Percentiles rank a stretch among this genome's conserved stretches.
Conservation (phyloP, 1,140 invertebrate genomes). For the Lanistes nyassanus region DNA sequence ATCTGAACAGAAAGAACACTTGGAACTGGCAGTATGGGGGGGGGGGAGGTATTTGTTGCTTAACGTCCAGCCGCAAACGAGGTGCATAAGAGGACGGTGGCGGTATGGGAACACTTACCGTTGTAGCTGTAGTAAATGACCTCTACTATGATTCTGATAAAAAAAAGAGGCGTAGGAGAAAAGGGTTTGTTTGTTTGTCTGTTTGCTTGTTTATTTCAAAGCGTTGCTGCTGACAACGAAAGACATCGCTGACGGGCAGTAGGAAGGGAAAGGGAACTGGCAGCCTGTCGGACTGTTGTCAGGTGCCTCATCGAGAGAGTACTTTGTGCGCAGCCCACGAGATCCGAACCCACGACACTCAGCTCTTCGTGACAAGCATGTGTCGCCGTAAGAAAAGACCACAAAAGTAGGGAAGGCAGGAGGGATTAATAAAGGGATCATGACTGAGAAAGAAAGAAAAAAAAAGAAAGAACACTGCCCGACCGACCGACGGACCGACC, state of each 20-base stretch:
- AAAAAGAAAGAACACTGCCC: not conserved
- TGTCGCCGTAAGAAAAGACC: no score
- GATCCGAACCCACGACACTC: no score
- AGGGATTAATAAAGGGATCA: not conserved
- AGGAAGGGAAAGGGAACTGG: not conserved
- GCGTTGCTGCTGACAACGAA: no score
- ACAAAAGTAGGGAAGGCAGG: no score
- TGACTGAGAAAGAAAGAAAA: not conserved
- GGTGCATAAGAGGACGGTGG: not conserved
- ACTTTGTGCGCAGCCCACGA: no score
- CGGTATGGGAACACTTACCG: no score
- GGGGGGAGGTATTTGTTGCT: no score
- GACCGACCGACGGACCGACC: conserved; percentile 7
- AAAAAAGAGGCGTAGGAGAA: not conserved
- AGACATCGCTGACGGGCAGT: not conserved
- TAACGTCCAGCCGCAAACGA: no score
- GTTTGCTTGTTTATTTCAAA: not conserved
- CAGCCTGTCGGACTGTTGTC: no score
- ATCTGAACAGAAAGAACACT: not conserved
- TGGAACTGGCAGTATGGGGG: not conserved
- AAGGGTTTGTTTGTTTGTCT: not conserved
- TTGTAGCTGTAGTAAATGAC: not conserved
- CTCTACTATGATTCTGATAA: not conserved
- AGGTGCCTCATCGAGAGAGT: no score
- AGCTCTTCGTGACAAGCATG: no score